phyloP scores from a whole-genome alignment of 37 sponge, comb jelly and placozoan species.

The Haliclona indistincta region DNA sequence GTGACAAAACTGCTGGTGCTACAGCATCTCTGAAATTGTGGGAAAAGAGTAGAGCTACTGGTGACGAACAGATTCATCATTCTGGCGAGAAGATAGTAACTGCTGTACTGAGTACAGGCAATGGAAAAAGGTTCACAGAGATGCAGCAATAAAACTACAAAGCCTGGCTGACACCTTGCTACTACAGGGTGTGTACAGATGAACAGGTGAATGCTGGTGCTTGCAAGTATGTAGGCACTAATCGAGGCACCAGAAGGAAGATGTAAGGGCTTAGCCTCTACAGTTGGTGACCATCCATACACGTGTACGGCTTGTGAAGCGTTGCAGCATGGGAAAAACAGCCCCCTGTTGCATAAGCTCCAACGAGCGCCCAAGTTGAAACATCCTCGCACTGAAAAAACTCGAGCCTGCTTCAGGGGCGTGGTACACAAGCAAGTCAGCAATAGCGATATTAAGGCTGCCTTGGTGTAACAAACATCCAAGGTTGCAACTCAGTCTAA shows the following conservation, averaged over 20 bases:
- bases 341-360: neutral
- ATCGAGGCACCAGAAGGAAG: neutral
- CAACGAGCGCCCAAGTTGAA: neutral
- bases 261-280: neutral
- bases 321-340: neutral
- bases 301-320: neutral
- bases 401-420: too few relatives aligned
- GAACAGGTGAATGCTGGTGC: neutral
- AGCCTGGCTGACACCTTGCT: constrained; percentile 1
- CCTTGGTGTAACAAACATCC: neutral
- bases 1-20: neutral
- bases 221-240: neutral
- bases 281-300: neutral
- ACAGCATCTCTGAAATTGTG: neutral
- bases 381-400: too few relatives aligned
- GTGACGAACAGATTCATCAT: neutral
- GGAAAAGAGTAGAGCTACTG: neutral
- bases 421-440: too few relatives aligned
- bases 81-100: neutral
- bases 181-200: constrained; percentile 4
- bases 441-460: too few relatives aligned
- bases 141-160: neutral
- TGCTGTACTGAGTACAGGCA: neutral
- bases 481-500: neutral
- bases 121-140: neutral